Percentiles rank a stretch among this genome's conserved stretches.
These are phyloP conservation scores for Poecilia gillii DNA, from an alignment of 2,797 vertebrate species.

Conservation along the genomic window DNA sequence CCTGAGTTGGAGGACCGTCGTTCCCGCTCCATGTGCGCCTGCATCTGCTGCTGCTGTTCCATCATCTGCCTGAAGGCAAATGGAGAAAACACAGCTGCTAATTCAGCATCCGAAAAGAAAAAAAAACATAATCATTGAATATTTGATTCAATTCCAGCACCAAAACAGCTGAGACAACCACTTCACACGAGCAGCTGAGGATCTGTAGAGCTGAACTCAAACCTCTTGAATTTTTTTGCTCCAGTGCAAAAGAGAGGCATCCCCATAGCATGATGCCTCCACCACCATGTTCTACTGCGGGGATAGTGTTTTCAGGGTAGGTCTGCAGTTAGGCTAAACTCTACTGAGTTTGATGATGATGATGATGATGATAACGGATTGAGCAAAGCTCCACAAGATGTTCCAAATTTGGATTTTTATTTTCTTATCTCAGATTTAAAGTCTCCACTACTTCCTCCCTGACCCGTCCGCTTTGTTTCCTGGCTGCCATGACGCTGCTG, in stretches of 20 bases:
- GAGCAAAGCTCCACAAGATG: not conserved
- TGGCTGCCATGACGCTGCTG: not conserved
- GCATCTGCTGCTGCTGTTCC: slow-evolving; percentile 90
- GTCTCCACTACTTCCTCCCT: not conserved
- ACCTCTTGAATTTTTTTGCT: not conserved
- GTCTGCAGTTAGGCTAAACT: not conserved
- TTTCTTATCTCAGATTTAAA: not conserved
- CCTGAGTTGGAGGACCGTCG: slow-evolving; percentile 95
- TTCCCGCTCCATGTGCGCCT: slow-evolving; percentile 94
- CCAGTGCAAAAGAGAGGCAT: not conserved
- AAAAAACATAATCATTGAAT: not conserved
- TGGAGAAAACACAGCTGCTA: slow-evolving; percentile 17
- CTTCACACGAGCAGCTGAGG: not conserved
- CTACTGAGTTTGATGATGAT: not conserved
- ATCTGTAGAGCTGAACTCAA: too few relatives aligned
- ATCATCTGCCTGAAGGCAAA: slow-evolving; percentile 90
- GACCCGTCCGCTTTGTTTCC: too few relatives aligned
- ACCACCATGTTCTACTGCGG: not conserved
- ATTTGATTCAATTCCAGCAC: slow-evolving; percentile 4
- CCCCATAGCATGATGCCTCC: not conserved
- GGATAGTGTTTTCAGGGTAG: not conserved
- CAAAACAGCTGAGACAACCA: not conserved
- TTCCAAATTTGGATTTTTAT: not conserved
- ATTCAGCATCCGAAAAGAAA: not conserved
- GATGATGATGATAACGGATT: not conserved